Conservation (phyloP, 2,797 vertebrate genomes). For the Acipenser ruthenus region DNA sequence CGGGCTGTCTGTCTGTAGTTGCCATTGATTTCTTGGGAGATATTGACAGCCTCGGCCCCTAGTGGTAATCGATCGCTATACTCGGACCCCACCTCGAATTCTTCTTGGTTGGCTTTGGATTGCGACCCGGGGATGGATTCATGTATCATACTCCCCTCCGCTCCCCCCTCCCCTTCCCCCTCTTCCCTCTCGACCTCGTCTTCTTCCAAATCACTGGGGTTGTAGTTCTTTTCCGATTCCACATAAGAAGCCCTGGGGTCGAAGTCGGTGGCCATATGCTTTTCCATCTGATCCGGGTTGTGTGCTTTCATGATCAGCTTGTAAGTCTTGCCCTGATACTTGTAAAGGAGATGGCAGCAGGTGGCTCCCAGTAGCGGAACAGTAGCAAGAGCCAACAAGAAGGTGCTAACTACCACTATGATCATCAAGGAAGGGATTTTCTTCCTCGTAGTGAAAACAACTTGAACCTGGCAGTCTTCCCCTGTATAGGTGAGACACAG, state of each 20-base stretch:
- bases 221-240: conserved; percentile 83
- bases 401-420: conserved; percentile 87
- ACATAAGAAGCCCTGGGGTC: conserved; percentile 80
- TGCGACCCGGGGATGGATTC: conserved; percentile 77
- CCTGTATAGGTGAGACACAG: conserved; percentile 84
- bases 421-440: conserved; percentile 93
- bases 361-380: conserved; percentile 89
- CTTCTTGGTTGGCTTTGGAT: conserved; percentile 84
- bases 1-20: conserved; percentile 86
- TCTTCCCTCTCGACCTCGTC: conserved; percentile 47
- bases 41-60: conserved; percentile 90
- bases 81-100: conserved; percentile 88
- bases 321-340: conserved; percentile 95
- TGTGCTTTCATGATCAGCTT: conserved; percentile 87
- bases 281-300: conserved; percentile 84
- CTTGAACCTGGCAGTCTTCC: conserved; percentile 87
- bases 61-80: conserved; percentile 92
- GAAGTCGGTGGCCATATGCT: conserved; percentile 79
- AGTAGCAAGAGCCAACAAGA: conserved; percentile 87
- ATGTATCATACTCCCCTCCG: conserved; percentile 73
- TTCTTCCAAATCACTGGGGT: conserved; percentile 59
- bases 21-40: conserved; percentile 91
- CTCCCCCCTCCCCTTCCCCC: conserved; percentile 53
- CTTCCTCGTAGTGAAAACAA: conserved; percentile 88
- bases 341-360: conserved; percentile 92